Conservation (phyloP, 2,888 invertebrate species). For the Dicyrtoma fusca region DNA sequence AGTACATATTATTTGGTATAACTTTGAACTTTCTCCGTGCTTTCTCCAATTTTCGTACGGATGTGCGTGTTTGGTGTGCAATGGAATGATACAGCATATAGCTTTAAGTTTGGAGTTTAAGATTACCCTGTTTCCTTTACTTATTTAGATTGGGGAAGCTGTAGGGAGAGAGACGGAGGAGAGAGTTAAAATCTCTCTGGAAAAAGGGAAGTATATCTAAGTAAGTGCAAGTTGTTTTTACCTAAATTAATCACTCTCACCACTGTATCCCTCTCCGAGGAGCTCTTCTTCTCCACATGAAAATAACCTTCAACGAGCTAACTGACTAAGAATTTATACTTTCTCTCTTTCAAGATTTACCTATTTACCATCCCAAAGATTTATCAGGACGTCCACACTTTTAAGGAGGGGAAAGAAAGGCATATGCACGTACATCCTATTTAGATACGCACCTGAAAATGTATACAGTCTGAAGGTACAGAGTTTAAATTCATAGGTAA, state of each 20-base stretch:
- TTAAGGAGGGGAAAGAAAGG: no score
- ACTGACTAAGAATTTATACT: slow-evolving; percentile 22
- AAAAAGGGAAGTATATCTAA: not conserved
- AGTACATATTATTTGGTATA: no score
- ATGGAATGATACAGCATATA: no score
- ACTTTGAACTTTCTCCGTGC: no score
- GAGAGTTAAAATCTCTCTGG: not conserved
- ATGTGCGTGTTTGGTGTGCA: no score
- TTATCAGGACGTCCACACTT: no score
- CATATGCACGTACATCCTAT: no score
- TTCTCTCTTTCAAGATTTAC: slow-evolving; percentile 1
- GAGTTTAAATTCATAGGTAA: no score
- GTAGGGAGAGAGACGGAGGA: slow-evolving; percentile 1
- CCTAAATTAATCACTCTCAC: slow-evolving; percentile 37
- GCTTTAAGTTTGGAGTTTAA: not conserved
- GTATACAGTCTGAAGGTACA: no score
- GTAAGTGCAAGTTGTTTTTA: slow-evolving; percentile 27
- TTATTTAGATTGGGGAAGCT: slow-evolving; percentile 16
- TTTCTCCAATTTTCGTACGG: no score
- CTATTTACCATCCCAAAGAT: not conserved
- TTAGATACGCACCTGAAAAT: no score
- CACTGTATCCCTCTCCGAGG: slow-evolving; percentile 29
- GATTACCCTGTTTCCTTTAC: not conserved
- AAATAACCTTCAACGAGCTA: slow-evolving; percentile 24
- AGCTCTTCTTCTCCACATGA: slow-evolving; percentile 15